A percentile compares a stretch with the other conserved stretches of the same genome.
Evolutionary conservation across 2,113 vertebrate genomes (phyloP).

Genomic region (Melospiza georgiana): DNA sequence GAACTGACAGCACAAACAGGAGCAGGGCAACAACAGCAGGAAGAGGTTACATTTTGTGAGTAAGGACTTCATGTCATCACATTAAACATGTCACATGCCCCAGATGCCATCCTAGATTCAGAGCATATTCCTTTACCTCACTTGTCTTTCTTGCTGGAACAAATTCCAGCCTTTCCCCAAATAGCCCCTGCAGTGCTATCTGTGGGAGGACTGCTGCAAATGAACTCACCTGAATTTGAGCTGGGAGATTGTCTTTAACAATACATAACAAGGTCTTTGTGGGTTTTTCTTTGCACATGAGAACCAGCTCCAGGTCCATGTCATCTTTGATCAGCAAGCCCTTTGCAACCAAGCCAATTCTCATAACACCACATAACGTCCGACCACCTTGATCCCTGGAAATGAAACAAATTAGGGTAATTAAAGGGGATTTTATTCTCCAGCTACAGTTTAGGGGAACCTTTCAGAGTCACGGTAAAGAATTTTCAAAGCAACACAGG

Average conservation of each 20-base stretch:
- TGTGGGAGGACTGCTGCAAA: neutral
- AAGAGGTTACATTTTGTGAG: neutral
- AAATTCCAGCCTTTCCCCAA: neutral
- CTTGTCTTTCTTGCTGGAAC: neutral
- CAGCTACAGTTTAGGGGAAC: neutral
- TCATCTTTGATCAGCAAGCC: conserved; percentile 98
- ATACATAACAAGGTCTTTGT: conserved; percentile 89
- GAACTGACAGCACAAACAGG: neutral
- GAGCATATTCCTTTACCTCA: neutral
- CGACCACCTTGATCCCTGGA: conserved; percentile 88
- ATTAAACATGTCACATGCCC: neutral
- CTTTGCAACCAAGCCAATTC: conserved; percentile 97
- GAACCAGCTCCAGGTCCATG: conserved; percentile 97
- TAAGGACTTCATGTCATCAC: neutral
- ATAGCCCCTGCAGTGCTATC: neutral
- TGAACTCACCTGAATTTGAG: conserved; percentile 89
- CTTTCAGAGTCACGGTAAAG: neutral
- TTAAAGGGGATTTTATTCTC: neutral
- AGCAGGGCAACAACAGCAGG: neutral
- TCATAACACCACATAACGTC: conserved; percentile 93
- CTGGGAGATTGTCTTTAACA: conserved; percentile 92
- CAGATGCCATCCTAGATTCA: neutral
- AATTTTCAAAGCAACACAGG: neutral
- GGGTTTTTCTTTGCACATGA: conserved; percentile 97
- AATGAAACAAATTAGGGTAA: conserved; percentile 39